Evolutionary conservation across 2,888 invertebrate species (phyloP).

Genomic region (Anoncus sp.): DNA sequence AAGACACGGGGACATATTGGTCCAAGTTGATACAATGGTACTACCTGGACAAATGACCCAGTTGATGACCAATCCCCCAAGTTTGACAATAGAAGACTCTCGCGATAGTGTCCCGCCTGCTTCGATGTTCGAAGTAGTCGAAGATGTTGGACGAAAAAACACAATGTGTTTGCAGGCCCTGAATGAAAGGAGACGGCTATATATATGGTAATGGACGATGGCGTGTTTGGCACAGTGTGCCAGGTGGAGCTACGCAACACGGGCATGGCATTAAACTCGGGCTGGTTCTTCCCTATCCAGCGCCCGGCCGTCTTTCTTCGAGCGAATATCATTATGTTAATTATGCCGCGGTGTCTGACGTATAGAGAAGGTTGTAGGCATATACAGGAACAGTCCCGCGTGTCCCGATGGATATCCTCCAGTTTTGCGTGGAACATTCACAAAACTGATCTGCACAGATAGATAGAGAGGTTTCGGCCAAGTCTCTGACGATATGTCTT

Average conservation of each 20-base stretch:
- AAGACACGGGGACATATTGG: too few species aligned
- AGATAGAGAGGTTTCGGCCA: too few species aligned
- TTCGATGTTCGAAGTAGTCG: background rate
- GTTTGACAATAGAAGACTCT: too few species aligned
- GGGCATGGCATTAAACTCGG: slow-evolving; percentile 60
- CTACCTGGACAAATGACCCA: too few species aligned
- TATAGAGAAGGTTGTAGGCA: slow-evolving; percentile 64
- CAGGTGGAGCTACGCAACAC: slow-evolving; percentile 75
- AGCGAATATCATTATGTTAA: slow-evolving; percentile 77
- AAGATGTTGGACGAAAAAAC: background rate
- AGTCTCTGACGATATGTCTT: too few species aligned
- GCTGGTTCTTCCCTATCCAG: slow-evolving; percentile 15
- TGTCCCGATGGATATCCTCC: too few species aligned
- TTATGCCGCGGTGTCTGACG: slow-evolving; percentile 67
- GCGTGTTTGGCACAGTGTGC: slow-evolving; percentile 66
- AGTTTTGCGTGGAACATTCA: slow-evolving; percentile 29
- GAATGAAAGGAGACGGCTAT: slow-evolving; percentile 1
- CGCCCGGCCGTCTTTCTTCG: slow-evolving; percentile 34
- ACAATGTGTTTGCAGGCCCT: slow-evolving; percentile 11
- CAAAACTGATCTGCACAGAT: slow-evolving; percentile 5
- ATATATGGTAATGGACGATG: slow-evolving; percentile 40
- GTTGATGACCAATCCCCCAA: too few species aligned
- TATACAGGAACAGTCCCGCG: too few species aligned
- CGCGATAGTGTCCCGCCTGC: too few species aligned
- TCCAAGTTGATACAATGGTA: too few species aligned